Evolutionary conservation across 1,140 invertebrate genomes (phyloP).

Genomic region (Drosophila melanica): DNA sequence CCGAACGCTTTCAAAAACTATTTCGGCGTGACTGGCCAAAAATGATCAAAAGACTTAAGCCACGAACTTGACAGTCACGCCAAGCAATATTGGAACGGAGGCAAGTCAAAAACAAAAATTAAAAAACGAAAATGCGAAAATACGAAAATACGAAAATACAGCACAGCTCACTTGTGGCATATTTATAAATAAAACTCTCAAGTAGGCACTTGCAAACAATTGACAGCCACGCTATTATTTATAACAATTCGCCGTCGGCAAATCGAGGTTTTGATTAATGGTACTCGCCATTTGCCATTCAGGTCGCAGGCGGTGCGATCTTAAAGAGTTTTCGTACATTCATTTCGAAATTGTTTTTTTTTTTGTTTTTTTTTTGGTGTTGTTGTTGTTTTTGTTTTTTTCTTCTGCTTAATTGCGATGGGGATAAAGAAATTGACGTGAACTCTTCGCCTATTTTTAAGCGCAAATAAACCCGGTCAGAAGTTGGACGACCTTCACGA

Average conservation of each 20-base stretch:
- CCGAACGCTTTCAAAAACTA: slow-evolving; percentile 20
- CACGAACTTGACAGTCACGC: slow-evolving; percentile 73
- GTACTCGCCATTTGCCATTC: slow-evolving; percentile 54
- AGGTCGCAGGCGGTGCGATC: slow-evolving; percentile 35
- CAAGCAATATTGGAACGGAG: slow-evolving; percentile 38
- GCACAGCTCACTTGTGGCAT: slow-evolving; percentile 24
- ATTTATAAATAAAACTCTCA: slow-evolving; percentile 32
- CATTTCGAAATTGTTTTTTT: slow-evolving; percentile 25
- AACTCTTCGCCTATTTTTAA: slow-evolving; percentile 81
- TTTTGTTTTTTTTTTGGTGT: no score
- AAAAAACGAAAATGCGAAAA: no score
- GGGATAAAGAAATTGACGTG: slow-evolving; percentile 48
- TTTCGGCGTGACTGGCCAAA: slow-evolving; percentile 19
- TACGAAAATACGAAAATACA: slow-evolving; percentile 23
- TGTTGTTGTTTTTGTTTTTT: slow-evolving; percentile 7
- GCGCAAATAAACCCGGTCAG: slow-evolving; percentile 48
- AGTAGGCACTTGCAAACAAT: slow-evolving; percentile 40
- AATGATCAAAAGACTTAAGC: slow-evolving; percentile 32
- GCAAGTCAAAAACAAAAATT: slow-evolving; percentile 5
- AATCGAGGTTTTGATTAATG: slow-evolving; percentile 70
- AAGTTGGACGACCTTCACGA: slow-evolving; percentile 68
- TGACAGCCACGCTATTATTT: slow-evolving; percentile 42
- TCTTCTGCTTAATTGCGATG: slow-evolving; percentile 16
- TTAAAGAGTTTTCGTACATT: slow-evolving; percentile 45
- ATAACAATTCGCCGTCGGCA: slow-evolving; percentile 47